Conservation (phyloP, 2,797 vertebrate genomes). For the Darevskia nairensis region DNA sequence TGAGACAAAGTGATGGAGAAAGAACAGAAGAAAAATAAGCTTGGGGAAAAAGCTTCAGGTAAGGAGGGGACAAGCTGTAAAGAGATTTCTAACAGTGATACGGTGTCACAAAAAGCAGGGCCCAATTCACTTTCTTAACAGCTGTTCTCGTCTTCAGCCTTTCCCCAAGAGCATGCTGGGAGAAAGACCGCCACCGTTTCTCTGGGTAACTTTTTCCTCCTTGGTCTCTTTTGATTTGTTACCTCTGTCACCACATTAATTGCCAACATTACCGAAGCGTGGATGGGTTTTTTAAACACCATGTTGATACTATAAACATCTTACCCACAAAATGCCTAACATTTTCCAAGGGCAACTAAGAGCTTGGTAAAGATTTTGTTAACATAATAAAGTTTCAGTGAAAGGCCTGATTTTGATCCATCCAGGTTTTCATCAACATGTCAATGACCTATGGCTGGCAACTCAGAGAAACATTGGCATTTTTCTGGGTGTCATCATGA, state of each 20-base stretch:
- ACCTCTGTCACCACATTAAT: conserved; percentile 12
- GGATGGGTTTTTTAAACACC: conserved; percentile 46
- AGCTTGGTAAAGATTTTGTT: neutral
- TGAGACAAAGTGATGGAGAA: conserved; percentile 3
- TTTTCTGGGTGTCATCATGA: neutral
- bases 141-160: conserved; percentile 1
- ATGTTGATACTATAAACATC: conserved; percentile 39
- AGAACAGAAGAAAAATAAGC: neutral
- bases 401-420: conserved; percentile 13
- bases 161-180: neutral
- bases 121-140: conserved; percentile 29
- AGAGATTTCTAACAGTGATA: conserved; percentile 28
- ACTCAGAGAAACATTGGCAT: neutral
- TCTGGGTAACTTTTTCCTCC: conserved; percentile 14
- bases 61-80: conserved; percentile 14
- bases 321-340: conserved; percentile 40
- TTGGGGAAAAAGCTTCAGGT: neutral
- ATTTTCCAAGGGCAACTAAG: conserved; percentile 44
- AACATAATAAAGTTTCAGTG: conserved; percentile 1
- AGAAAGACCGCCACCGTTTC: neutral
- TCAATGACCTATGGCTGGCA: neutral
- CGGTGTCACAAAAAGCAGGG: neutral
- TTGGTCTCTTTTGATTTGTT: conserved; percentile 38
- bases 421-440: neutral
- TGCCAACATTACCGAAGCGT: conserved; percentile 51